These are phyloP conservation scores for Dipodomys stephensi DNA, from an alignment of 2,113 vertebrate species.

Conservation along the genomic window DNA sequence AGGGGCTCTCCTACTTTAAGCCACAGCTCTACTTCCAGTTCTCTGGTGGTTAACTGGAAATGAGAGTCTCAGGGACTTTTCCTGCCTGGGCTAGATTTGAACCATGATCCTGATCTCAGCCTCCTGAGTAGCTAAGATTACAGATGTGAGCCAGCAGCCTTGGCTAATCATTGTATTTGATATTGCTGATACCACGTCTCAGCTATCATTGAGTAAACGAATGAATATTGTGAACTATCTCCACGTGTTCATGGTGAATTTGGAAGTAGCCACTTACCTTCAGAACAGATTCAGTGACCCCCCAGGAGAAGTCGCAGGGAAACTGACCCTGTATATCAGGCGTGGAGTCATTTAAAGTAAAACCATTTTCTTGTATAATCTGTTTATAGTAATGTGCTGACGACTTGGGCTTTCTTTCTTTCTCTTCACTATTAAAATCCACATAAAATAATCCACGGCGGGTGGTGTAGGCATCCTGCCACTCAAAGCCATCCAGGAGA, in stretches of 20 bases:
- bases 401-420: slow-evolving; percentile 93
- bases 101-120: too few species aligned
- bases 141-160: too few species aligned
- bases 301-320: slow-evolving; percentile 96
- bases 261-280: slow-evolving; percentile 88
- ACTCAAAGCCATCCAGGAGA: slow-evolving; percentile 96
- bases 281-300: slow-evolving; percentile 93
- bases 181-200: neutral
- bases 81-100: too few species aligned
- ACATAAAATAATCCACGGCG: slow-evolving; percentile 95
- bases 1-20: too few species aligned
- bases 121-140: too few species aligned
- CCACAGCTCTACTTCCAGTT: too few species aligned
- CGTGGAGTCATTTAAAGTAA: slow-evolving; percentile 85
- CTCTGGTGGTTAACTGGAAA: too few species aligned
- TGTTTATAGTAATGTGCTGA: slow-evolving; percentile 93
- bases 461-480: slow-evolving; percentile 92
- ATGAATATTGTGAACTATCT: neutral
- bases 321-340: slow-evolving; percentile 88
- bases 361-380: slow-evolving; percentile 92
- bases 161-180: neutral
- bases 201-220: neutral
- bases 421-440: slow-evolving; percentile 89
- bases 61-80: too few species aligned
- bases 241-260: neutral